Base-by-base conservation (phyloP, 2,888 invertebrate genomes). In the Omphaloscelis lunosa region DNA sequence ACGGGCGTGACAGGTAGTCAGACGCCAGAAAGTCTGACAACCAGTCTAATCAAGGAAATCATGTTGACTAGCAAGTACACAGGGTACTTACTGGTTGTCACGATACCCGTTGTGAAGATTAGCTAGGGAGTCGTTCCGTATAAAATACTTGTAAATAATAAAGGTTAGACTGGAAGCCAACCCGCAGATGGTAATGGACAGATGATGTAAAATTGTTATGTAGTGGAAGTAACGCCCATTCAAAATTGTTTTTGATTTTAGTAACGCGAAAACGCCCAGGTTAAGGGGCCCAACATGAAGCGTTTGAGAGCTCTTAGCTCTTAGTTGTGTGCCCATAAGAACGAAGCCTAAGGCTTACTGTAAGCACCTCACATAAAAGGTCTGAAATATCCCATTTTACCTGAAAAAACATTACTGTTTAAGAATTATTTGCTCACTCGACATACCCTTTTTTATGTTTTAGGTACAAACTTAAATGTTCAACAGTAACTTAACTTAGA, bases 221-320 rank as follows among this genome's bases (percentile, higher is more conserved):
- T 23, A 7, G n/a, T 45, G n/a, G 45, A 45, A 71, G 8, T 34
- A 34, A 45, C 20, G 20, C 12, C 7, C 34, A 2, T 70, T 20
- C 3, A n/a, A 45, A 69, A 23, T 48, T 20, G 12, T 20, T n/a
- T 68, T 69, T 34, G 5, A n/a, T 20, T 23, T 12, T 34, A 3
- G 20, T 15, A 17, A 3, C 12, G 11, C 29, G 39, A 74, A 39
- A 34, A 12, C 15, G 7, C 41, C 5, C 0, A 48, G 69, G 51
- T 39, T 62, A 41, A 51, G n/a, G n/a, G 82, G 59, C n/a, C 58
- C 41, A 51, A 77, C 59, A 72, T 58, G 51, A 62, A 72, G 58
- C 83, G 71, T 86, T 83, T 86, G 86, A 74, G 71, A 61, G 68
- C 75, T 61, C 68, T 67, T 29, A 59, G 79, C 59, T 65, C 70